A percentile compares a stretch with the other conserved stretches of the same genome.
Evolutionary conservation across 2,888 invertebrate genomes (phyloP).

Genomic region (Clanis bilineata): DNA sequence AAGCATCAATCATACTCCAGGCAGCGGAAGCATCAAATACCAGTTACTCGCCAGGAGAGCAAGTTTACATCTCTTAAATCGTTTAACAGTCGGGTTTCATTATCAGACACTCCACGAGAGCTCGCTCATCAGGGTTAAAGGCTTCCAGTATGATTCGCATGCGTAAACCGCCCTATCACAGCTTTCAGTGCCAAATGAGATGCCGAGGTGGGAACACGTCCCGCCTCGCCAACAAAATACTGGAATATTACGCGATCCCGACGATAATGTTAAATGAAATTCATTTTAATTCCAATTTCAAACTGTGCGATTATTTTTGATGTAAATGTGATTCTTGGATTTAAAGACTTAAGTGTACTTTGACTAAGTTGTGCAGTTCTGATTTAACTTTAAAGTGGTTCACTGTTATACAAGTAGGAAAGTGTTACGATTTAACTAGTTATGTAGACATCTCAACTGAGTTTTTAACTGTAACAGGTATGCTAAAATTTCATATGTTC

Average conservation of each 20-base stretch:
- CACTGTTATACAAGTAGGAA: neutral
- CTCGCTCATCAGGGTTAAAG: conserved; percentile 63
- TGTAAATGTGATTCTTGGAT: neutral
- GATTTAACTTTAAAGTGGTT: neutral
- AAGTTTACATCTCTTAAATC: conserved; percentile 50
- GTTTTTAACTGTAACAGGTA: neutral
- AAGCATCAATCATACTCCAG: neutral
- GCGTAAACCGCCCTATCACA: conserved; percentile 67
- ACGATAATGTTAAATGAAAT: conserved; percentile 7
- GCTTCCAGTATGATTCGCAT: conserved; percentile 62
- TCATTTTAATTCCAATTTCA: neutral
- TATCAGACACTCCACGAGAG: conserved; percentile 58
- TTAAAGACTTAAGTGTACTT: neutral
- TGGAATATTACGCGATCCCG: conserved; percentile 10
- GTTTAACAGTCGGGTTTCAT: conserved; percentile 64
- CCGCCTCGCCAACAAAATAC: conserved; percentile 23
- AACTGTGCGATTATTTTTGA: neutral
- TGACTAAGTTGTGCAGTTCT: neutral
- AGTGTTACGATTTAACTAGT: neutral
- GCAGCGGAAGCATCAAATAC: conserved; percentile 11
- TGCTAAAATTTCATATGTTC: too few species aligned
- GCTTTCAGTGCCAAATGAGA: conserved; percentile 59
- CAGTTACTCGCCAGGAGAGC: conserved; percentile 25
- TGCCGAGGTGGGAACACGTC: conserved; percentile 52
- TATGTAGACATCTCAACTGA: neutral